Evolutionary conservation across 2,797 vertebrate species (phyloP).

Genomic region (Crenuchus spilurus): DNA sequence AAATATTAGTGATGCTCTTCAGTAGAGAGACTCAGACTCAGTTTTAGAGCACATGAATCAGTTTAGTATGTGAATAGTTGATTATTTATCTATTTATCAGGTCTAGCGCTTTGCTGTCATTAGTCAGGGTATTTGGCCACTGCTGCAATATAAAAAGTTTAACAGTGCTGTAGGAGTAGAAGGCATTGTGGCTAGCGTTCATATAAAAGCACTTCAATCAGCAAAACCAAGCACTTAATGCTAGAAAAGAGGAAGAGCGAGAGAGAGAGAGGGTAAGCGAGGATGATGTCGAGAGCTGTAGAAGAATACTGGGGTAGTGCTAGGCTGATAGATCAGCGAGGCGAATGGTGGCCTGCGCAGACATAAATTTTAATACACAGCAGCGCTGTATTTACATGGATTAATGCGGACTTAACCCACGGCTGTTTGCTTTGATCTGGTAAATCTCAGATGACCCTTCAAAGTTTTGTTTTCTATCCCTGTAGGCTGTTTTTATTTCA

Average conservation of each 20-base stretch:
- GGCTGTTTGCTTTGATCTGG: constrained; percentile 51
- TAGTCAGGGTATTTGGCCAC: constrained; percentile 25
- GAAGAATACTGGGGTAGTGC: constrained; percentile 3
- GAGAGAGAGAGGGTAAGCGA: background rate
- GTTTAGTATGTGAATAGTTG: background rate
- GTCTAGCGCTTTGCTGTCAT: background rate
- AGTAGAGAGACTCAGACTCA: too few species aligned
- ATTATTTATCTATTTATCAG: constrained; percentile 7
- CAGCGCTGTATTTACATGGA: constrained; percentile 29
- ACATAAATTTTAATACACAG: constrained; percentile 17
- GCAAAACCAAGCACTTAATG: constrained; percentile 19
- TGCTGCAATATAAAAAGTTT: background rate
- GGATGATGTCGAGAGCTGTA: background rate
- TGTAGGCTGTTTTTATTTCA: constrained; percentile 15
- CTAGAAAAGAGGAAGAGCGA: background rate
- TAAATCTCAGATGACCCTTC: constrained; percentile 48
- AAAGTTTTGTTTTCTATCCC: constrained; percentile 32
- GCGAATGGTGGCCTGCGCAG: constrained; percentile 14
- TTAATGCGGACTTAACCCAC: constrained; percentile 21
- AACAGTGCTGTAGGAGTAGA: constrained; percentile 11
- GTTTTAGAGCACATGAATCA: too few species aligned
- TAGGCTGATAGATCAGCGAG: background rate
- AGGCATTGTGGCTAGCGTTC: constrained; percentile 27
- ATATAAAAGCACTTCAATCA: constrained; percentile 49
- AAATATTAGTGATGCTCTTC: background rate